Conservation (phyloP, 2,888 invertebrate species). For the Drosophila cognata region DNA sequence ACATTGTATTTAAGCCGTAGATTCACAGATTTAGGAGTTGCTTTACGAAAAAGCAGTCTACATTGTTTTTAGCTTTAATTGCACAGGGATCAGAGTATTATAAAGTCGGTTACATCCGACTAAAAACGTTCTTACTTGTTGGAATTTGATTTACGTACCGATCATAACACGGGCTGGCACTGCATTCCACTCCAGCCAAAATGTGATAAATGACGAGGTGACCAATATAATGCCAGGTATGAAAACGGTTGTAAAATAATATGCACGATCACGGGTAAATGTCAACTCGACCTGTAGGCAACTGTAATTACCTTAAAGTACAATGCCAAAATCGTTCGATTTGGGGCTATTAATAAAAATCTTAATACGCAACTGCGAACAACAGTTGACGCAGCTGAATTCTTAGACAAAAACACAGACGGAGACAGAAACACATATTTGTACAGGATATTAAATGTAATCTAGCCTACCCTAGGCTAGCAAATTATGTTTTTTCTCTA, state of each 20-base stretch:
- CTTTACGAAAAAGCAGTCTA: neutral
- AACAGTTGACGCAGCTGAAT: constrained; percentile 43
- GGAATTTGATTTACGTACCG: constrained; percentile 88
- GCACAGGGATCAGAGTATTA: neutral
- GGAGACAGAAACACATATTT: constrained; percentile 29
- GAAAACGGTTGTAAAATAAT: constrained; percentile 98
- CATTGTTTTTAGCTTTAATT: neutral
- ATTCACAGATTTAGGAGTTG: neutral
- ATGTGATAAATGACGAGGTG: constrained; percentile 98
- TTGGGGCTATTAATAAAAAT: constrained; percentile 46
- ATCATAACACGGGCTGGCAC: constrained; percentile 98
- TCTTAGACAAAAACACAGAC: constrained; percentile 31
- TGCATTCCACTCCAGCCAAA: constrained; percentile 99
- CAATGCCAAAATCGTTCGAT: constrained; percentile 55
- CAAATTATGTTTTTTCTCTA: neutral
- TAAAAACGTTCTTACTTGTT: constrained; percentile 10
- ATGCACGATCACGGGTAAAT: constrained; percentile 97
- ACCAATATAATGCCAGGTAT: constrained; percentile 98
- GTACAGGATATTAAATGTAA: constrained; percentile 4
- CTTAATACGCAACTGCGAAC: constrained; percentile 43
- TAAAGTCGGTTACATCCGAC: constrained; percentile 5
- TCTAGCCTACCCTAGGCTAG: constrained; percentile 33
- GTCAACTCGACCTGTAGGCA: constrained; percentile 96
- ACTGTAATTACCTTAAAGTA: constrained; percentile 95
- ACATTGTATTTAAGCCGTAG: neutral